Conservation (phyloP, 1,140 invertebrate genomes). For the Panagrolaimus sp. region DNA sequence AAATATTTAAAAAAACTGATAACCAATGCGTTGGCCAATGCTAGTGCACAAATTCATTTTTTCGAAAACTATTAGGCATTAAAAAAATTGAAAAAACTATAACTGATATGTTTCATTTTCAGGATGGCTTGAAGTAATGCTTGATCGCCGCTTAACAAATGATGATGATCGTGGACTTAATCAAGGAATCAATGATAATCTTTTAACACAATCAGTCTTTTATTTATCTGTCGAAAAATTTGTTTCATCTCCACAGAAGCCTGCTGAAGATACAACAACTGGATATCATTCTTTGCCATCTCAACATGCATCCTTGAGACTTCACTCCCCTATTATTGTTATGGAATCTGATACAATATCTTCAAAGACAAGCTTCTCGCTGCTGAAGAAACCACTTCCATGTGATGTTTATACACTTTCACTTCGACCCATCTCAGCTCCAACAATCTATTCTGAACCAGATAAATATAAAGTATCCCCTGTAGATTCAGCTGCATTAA, state of each 20-base stretch:
- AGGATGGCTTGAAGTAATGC: conserved; percentile 67
- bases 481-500: neutral
- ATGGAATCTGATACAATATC: neutral
- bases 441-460: neutral
- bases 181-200: conserved; percentile 64
- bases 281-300: neutral
- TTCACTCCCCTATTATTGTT: conserved; percentile 8
- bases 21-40: too few species aligned
- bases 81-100: too few species aligned
- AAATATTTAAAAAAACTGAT: too few species aligned
- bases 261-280: neutral
- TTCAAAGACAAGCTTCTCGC: neutral
- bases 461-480: neutral
- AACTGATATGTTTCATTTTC: too few species aligned
- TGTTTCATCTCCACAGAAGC: neutral
- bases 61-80: too few species aligned
- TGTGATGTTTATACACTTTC: conserved; percentile 4
- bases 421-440: neutral
- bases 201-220: conserved; percentile 3
- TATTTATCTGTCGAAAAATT: neutral
- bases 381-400: neutral
- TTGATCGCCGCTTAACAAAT: conserved; percentile 79
- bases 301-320: too few species aligned
- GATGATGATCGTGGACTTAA: conserved; percentile 86
- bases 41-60: too few species aligned